Conservation (phyloP, 2,113 vertebrate species). For the Tragulus kanchil region DNA sequence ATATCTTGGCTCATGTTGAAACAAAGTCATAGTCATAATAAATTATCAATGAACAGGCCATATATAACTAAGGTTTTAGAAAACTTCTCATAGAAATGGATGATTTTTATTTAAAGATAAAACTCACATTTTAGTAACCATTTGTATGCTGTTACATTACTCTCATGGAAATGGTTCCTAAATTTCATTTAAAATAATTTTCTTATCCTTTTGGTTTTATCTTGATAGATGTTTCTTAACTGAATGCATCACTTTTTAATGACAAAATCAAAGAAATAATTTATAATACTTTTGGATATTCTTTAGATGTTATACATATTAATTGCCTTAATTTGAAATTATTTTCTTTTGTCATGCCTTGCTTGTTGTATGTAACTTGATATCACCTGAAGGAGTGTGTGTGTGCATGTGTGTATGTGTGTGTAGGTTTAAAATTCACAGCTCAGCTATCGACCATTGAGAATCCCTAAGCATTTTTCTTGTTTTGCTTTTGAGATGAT, state of each 20-base stretch:
- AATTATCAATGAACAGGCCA: neutral
- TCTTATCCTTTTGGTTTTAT: neutral
- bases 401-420: too few relatives aligned
- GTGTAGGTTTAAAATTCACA: neutral
- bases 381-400: neutral
- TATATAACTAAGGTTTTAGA: neutral
- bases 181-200: neutral
- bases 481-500: neutral
- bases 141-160: neutral
- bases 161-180: neutral
- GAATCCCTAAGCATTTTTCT: neutral
- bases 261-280: neutral
- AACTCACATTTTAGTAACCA: neutral
- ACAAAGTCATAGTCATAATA: neutral
- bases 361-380: neutral
- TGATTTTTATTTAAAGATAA: neutral
- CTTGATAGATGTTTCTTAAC: neutral
- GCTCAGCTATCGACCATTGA: neutral
- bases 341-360: slow-evolving; percentile 33
- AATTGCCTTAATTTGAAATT: slow-evolving; percentile 26
- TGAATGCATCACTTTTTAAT: slow-evolving; percentile 20
- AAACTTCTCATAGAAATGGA: neutral
- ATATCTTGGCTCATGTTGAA: neutral
- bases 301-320: slow-evolving; percentile 3
- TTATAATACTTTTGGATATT: neutral